phyloP scores from a whole-genome alignment of 2,797 vertebrate species.

The Chaenodraco wilsoni region DNA sequence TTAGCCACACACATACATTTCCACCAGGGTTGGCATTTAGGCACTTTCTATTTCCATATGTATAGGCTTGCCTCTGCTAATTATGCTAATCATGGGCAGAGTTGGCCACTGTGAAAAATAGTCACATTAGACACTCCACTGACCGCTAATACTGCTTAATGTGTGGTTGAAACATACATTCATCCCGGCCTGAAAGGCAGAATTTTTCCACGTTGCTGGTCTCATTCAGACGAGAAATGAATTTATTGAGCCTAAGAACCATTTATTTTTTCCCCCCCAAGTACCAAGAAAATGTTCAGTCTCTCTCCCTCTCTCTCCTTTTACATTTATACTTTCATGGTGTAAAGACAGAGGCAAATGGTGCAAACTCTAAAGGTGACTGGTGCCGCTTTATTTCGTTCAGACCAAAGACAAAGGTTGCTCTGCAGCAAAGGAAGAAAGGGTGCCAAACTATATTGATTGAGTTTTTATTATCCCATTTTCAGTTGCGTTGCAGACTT shows the following conservation, averaged over 20 bases:
- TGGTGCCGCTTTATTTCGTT: slow-evolving; percentile 79
- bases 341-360: slow-evolving; percentile 78
- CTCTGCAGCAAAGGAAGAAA: slow-evolving; percentile 68
- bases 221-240: slow-evolving; percentile 96
- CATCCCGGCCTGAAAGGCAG: slow-evolving; percentile 93
- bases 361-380: slow-evolving; percentile 77
- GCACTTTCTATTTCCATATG: slow-evolving; percentile 96
- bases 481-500: slow-evolving; percentile 45
- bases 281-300: slow-evolving; percentile 82
- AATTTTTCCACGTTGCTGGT: slow-evolving; percentile 97
- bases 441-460: slow-evolving; percentile 70
- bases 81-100: slow-evolving; percentile 97
- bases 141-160: slow-evolving; percentile 97
- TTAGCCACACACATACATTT: slow-evolving; percentile 95
- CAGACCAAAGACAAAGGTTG: slow-evolving; percentile 75
- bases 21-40: slow-evolving; percentile 94
- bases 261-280: slow-evolving; percentile 84
- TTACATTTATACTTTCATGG: slow-evolving; percentile 75
- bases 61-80: slow-evolving; percentile 96
- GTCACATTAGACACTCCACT: slow-evolving; percentile 97
- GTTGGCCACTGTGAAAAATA: slow-evolving; percentile 97
- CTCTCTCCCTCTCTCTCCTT: slow-evolving; percentile 68
- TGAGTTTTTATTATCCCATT: slow-evolving; percentile 65
- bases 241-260: slow-evolving; percentile 91
- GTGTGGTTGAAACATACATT: slow-evolving; percentile 98